phyloP scores from a whole-genome alignment of 1,140 invertebrate genomes.

The Papilio helenus region DNA sequence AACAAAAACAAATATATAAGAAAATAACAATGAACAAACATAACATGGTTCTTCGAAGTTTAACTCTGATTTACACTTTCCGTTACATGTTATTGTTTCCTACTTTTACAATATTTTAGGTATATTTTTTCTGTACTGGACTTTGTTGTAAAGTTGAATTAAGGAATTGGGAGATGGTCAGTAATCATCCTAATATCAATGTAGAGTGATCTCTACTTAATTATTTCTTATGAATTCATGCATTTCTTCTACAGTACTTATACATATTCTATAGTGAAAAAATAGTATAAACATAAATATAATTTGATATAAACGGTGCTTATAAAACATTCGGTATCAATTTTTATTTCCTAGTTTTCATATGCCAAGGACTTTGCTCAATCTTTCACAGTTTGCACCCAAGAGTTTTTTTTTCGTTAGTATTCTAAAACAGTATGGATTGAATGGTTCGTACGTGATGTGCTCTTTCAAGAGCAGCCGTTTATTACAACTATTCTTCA shows the following conservation, averaged over 20 bases:
- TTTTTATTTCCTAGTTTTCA: neutral
- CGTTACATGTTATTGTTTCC: neutral
- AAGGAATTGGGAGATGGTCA: too few relatives aligned
- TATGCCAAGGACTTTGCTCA: neutral
- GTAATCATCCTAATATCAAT: too few relatives aligned
- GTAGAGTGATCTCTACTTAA: too few relatives aligned
- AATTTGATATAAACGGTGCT: too few relatives aligned
- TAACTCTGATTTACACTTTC: neutral
- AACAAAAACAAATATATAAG: neutral
- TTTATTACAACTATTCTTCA: conserved; percentile 27
- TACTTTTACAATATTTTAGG: too few relatives aligned
- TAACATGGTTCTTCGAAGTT: neutral
- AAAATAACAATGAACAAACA: neutral
- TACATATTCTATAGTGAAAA: too few relatives aligned
- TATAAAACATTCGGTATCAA: neutral
- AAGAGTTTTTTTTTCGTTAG: conserved; percentile 26
- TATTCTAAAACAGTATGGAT: conserved; percentile 21
- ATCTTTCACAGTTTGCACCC: conserved; percentile 6
- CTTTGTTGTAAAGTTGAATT: too few relatives aligned
- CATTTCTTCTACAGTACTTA: too few relatives aligned
- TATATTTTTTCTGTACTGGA: too few relatives aligned
- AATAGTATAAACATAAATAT: too few relatives aligned
- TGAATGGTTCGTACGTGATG: conserved; percentile 26
- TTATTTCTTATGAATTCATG: too few relatives aligned
- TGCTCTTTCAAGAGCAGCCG: neutral